These are phyloP conservation scores for Daphoenositta chrysoptera DNA, from an alignment of 2,113 vertebrate species.

Conservation along the genomic window DNA sequence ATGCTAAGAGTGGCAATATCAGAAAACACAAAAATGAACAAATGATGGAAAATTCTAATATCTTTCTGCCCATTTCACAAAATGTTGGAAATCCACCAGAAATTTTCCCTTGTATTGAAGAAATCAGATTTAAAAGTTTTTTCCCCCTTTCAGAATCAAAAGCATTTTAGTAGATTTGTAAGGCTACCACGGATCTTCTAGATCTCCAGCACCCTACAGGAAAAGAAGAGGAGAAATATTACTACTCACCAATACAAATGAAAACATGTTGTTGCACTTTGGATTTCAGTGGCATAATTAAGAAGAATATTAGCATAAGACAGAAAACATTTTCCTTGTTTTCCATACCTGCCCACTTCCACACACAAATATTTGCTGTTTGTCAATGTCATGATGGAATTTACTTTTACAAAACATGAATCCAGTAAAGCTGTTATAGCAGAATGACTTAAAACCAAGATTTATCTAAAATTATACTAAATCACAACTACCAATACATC, in stretches of 20 bases:
- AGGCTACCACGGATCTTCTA: conserved; percentile 98
- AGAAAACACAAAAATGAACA: conserved; percentile 80
- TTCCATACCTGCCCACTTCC: neutral
- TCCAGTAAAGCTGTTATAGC: neutral
- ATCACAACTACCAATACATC: neutral
- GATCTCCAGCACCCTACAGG: conserved; percentile 91
- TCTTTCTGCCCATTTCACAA: conserved; percentile 82
- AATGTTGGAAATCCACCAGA: conserved; percentile 84
- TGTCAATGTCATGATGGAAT: neutral
- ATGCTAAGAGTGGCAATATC: conserved; percentile 80
- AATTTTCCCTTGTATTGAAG: conserved; percentile 82
- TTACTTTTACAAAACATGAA: neutral
- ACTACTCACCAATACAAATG: conserved; percentile 65
- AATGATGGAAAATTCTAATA: conserved; percentile 83
- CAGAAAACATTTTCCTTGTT: neutral
- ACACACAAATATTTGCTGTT: neutral
- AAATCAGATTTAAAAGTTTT: conserved; percentile 82
- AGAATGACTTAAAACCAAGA: neutral
- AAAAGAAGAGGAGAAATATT: conserved; percentile 79
- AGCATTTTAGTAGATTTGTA: conserved; percentile 82
- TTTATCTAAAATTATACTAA: neutral
- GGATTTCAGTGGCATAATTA: conserved; percentile 58
- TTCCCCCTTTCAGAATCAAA: conserved; percentile 88
- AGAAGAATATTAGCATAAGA: conserved; percentile 14
- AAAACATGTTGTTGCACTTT: conserved; percentile 48